Conservation (phyloP, 2,888 invertebrate species). For the Cylindroiulus punctatus region DNA sequence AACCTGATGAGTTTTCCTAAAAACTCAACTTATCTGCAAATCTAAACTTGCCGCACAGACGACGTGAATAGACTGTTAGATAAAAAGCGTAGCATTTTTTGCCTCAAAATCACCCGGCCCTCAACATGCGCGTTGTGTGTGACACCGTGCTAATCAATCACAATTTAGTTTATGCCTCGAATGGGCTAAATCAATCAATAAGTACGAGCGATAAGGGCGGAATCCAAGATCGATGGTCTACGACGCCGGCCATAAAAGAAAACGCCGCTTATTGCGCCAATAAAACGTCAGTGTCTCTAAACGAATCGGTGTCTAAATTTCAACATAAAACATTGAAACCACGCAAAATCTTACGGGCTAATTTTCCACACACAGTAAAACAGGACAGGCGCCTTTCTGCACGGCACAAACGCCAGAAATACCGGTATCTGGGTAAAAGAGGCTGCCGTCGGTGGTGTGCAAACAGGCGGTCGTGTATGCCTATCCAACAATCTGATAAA, state of each 20-base stretch:
- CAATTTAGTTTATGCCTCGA: background rate
- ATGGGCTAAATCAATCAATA: slow-evolving; percentile 41
- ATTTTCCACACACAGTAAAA: no score
- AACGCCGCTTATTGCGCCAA: background rate
- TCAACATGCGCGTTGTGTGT: background rate
- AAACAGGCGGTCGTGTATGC: slow-evolving; percentile 28
- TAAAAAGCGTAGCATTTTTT: background rate
- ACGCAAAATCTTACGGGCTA: no score
- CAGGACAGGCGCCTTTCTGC: background rate
- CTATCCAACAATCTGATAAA: slow-evolving; percentile 37
- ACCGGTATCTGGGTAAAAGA: background rate
- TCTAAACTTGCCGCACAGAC: background rate
- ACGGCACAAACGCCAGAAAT: background rate
- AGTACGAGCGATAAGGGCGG: slow-evolving; percentile 5
- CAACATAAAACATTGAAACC: background rate
- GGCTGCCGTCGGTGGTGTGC: background rate
- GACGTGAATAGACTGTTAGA: background rate
- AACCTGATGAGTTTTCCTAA: background rate
- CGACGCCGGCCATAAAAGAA: background rate
- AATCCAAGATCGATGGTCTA: background rate
- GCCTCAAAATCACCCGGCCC: background rate
- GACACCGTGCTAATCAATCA: slow-evolving; percentile 14
- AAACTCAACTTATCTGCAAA: background rate
- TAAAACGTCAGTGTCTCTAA: no score
- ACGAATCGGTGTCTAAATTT: no score